phyloP scores from a whole-genome alignment of 2,888 invertebrate species.

The Drosophila lutescens region DNA sequence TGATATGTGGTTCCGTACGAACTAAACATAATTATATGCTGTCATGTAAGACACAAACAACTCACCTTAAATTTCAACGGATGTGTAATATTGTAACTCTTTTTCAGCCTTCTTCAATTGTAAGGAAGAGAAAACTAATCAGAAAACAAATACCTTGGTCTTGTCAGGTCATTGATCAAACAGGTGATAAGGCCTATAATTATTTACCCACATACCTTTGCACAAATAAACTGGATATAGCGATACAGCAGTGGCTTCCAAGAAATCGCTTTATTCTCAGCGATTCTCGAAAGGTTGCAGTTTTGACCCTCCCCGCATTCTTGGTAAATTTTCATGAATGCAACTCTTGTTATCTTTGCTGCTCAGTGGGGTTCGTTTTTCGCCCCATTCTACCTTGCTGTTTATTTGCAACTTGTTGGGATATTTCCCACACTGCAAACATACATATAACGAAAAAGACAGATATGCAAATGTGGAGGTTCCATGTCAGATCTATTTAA shows the following conservation, averaged over 20 bases:
- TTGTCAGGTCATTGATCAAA: constrained; percentile 24
- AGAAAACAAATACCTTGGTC: not conserved
- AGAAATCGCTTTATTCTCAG: constrained; percentile 4
- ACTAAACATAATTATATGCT: not conserved
- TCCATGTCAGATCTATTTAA: constrained; percentile 17
- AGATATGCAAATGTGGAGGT: constrained; percentile 15
- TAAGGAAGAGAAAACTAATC: not conserved
- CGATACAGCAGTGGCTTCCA: constrained; percentile 3
- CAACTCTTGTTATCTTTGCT: not conserved
- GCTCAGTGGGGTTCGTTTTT: constrained; percentile 5
- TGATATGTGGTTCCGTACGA: not conserved
- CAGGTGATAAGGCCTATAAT: constrained; percentile 19
- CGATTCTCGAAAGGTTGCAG: constrained; percentile 4
- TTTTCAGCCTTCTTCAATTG: not conserved
- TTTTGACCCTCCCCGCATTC: constrained; percentile 21
- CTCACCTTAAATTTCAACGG: not conserved
- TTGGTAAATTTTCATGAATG: not conserved
- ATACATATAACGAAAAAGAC: not conserved
- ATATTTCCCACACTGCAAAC: constrained; percentile 16
- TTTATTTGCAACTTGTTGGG: constrained; percentile 13
- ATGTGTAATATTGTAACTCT: not conserved
- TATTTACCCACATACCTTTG: constrained; percentile 20
- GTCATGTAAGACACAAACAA: not conserved
- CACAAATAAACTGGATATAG: constrained; percentile 1
- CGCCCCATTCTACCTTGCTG: constrained; percentile 9